These are phyloP conservation scores for Phyllotis vaccarum DNA, from an alignment of 2,797 vertebrate species.

Conservation along the genomic window DNA sequence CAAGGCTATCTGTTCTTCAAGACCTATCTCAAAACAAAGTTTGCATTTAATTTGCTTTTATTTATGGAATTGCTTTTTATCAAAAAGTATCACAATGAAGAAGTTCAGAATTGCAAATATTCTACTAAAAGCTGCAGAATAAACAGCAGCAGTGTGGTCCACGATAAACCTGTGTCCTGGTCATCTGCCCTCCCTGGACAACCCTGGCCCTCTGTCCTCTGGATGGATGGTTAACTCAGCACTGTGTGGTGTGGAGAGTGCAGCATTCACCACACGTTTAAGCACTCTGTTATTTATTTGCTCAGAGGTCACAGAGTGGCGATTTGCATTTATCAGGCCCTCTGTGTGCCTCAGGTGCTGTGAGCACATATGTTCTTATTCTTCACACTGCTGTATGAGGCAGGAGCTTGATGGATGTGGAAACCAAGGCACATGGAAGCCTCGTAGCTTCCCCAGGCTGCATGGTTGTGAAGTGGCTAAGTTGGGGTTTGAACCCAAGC, in stretches of 20 bases:
- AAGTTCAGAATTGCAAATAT: conserved; percentile 50
- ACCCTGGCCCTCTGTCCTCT: neutral
- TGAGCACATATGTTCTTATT: neutral
- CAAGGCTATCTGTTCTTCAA: neutral
- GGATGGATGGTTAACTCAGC: neutral
- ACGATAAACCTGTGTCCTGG: neutral
- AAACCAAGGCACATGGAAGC: neutral
- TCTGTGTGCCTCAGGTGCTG: neutral
- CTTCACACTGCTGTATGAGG: neutral
- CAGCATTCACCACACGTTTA: neutral
- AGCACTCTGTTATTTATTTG: neutral
- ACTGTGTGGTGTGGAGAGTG: too few relatives aligned
- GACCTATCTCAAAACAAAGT: neutral
- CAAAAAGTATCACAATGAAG: neutral
- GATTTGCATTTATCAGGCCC: neutral
- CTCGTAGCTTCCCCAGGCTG: neutral
- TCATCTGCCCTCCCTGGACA: neutral
- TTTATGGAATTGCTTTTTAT: conserved; percentile 27
- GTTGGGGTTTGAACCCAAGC: neutral
- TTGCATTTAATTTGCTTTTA: neutral
- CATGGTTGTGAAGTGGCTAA: neutral
- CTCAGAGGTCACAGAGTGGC: neutral
- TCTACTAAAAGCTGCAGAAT: neutral
- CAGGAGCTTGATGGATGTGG: neutral
- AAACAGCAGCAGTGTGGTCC: neutral